These are phyloP conservation scores for Parnassius glacialis DNA, from an alignment of 2,888 invertebrate genomes.

Conservation along the genomic window DNA sequence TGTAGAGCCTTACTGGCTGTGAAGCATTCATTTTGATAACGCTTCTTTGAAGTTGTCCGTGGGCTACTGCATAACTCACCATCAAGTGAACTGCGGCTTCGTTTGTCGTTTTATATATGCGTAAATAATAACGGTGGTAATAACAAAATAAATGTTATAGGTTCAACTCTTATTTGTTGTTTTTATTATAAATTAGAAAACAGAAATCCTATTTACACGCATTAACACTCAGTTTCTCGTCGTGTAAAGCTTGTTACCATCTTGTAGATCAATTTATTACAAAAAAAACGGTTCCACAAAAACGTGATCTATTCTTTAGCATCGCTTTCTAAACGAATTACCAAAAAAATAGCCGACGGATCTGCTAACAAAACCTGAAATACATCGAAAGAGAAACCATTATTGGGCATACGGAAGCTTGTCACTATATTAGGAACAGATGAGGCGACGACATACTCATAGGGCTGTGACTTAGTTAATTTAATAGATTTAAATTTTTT, in stretches of 20 bases:
- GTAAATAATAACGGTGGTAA: too few species aligned
- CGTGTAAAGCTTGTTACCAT: not conserved
- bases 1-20: too few species aligned
- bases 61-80: too few species aligned
- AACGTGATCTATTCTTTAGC: slow-evolving; percentile 45
- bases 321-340: slow-evolving; percentile 42
- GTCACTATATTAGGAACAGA: slow-evolving; percentile 4
- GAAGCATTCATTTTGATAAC: too few species aligned
- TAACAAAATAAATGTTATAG: too few species aligned
- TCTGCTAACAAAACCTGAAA: slow-evolving; percentile 24
- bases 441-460: not conserved
- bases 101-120: too few species aligned
- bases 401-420: not conserved
- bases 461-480: not conserved
- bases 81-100: too few species aligned
- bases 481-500: too few species aligned
- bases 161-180: too few species aligned
- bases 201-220: not conserved
- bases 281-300: slow-evolving; percentile 17
- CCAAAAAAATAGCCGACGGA: slow-evolving; percentile 26
- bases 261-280: not conserved
- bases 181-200: not conserved
- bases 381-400: slow-evolving; percentile 14
- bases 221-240: not conserved
- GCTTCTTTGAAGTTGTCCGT: too few species aligned